A percentile compares a stretch with the other conserved stretches of the same genome.
Evolutionary conservation across 2,888 invertebrate genomes (phyloP).

Genomic region (Poecilobothrus nobilitatus): DNA sequence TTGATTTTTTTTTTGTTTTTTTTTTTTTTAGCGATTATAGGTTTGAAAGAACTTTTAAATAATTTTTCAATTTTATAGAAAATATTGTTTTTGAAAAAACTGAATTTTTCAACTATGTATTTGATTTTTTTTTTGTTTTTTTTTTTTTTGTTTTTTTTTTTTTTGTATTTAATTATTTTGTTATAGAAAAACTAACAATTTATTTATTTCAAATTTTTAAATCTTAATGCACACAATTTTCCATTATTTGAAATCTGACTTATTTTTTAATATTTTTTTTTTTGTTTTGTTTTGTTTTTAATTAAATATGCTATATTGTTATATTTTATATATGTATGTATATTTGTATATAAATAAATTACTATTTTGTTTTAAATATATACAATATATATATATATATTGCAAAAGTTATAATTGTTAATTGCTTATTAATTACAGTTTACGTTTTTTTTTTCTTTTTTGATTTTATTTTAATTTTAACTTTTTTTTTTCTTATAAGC

Average conservation of each 20-base stretch:
- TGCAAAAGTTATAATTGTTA: conserved; percentile 9
- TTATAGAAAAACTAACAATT: conserved; percentile 7
- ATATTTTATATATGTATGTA: background rate
- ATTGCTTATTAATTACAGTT: conserved; percentile 9
- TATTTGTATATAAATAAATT: conserved; percentile 11
- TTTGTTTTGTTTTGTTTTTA: background rate
- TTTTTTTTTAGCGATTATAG: too few relatives aligned
- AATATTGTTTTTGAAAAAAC: background rate
- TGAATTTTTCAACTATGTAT: too few relatives aligned
- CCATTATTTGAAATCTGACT: background rate
- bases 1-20: too few relatives aligned
- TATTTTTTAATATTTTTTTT: background rate
- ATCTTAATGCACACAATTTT: conserved; percentile 9
- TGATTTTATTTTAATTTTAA: background rate
- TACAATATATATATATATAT: background rate
- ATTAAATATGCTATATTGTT: background rate
- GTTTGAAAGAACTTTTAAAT: too few relatives aligned
- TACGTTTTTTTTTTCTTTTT: conserved; percentile 7
- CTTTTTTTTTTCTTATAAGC: background rate
- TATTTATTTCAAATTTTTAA: conserved; percentile 3
- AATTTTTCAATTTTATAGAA: too few relatives aligned
- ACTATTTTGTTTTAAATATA: conserved; percentile 9
- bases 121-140: too few relatives aligned
- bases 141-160: too few relatives aligned
- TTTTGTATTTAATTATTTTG: background rate